Percentiles rank a stretch among this genome's conserved stretches.
These are phyloP conservation scores for Sarcoramphus papa DNA, from an alignment of 2,797 vertebrate species.

Conservation along the genomic window DNA sequence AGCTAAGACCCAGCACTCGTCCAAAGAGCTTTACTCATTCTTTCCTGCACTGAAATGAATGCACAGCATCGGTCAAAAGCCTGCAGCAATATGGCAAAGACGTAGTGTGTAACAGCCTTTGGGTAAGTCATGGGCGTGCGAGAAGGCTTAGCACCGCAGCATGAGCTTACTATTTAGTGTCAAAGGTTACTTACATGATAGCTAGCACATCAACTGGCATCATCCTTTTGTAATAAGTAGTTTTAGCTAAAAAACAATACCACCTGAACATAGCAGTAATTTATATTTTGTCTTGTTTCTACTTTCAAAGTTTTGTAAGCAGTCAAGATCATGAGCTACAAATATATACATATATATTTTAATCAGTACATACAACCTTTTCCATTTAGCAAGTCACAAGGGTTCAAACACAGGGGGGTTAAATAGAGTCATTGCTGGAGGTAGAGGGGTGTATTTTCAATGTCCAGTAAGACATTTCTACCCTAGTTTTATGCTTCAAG, in stretches of 20 bases:
- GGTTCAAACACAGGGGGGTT: not conserved
- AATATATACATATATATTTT: not conserved
- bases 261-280: not conserved
- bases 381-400: not conserved
- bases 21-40: not conserved
- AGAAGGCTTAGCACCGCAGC: not conserved
- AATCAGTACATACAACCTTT: not conserved
- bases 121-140: fast-evolving
- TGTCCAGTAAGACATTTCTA: not conserved
- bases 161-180: fast-evolving
- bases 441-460: not conserved
- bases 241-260: not conserved
- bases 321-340: not conserved
- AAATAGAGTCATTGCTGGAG: not conserved
- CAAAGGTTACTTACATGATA: not conserved
- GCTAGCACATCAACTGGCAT: not conserved
- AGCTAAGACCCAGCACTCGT: not conserved
- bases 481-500: not conserved
- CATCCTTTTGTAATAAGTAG: not conserved
- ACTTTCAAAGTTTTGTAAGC: not conserved
- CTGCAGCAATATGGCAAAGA: not conserved
- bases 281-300: not conserved
- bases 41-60: fast-evolving
- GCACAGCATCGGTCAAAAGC: not conserved
- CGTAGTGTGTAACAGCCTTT: fast-evolving